Conservation (phyloP, 2,797 vertebrate species). For the Moxostoma hubbsi region DNA sequence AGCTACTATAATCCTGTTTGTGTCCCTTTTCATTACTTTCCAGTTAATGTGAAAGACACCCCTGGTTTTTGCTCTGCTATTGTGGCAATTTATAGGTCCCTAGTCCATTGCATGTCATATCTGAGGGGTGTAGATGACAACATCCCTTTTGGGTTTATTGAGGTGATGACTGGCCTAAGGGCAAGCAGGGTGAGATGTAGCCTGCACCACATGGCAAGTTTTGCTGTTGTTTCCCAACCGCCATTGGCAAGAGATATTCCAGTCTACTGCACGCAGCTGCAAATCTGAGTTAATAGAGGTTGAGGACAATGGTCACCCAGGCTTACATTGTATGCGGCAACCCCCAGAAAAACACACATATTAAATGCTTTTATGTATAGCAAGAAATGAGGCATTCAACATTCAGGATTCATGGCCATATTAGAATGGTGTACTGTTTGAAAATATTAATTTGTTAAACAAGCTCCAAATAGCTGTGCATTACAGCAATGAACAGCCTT, state of each 20-base stretch:
- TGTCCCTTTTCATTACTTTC: neutral
- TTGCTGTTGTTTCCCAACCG: slow-evolving; percentile 9
- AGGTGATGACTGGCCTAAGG: neutral
- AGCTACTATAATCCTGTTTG: neutral
- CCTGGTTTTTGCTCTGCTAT: neutral
- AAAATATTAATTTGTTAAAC: too few relatives aligned
- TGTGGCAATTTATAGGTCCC: neutral
- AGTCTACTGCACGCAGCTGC: neutral
- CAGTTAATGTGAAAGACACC: neutral
- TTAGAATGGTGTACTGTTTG: too few relatives aligned
- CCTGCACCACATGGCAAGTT: slow-evolving; percentile 21
- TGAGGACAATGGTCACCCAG: slow-evolving; percentile 19
- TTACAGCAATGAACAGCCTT: too few relatives aligned
- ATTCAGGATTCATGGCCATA: neutral
- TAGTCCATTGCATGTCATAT: neutral
- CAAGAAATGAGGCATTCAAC: neutral
- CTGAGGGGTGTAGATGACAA: neutral
- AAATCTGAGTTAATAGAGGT: slow-evolving; percentile 26
- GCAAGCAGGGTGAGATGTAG: slow-evolving; percentile 16
- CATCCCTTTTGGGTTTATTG: neutral
- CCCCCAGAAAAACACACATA: slow-evolving; percentile 16
- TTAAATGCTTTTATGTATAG: neutral
- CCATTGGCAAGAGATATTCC: slow-evolving; percentile 10
- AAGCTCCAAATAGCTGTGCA: too few relatives aligned
- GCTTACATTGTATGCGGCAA: neutral